phyloP scores from a whole-genome alignment of 2,888 invertebrate genomes.

The Epinotia ramella region DNA sequence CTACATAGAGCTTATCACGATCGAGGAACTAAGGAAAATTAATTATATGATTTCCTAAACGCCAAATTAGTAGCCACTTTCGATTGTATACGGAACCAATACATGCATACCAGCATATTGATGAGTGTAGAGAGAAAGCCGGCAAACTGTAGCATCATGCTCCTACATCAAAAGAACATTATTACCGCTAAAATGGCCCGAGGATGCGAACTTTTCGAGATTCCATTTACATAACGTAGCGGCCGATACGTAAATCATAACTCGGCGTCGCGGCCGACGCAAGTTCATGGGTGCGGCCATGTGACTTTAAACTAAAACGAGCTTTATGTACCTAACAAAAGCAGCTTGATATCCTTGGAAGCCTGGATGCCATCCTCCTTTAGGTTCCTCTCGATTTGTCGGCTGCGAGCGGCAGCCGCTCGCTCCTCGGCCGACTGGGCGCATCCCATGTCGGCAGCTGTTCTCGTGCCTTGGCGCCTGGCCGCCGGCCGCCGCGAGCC shows the following conservation, averaged over 20 bases:
- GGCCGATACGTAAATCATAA: slow-evolving; percentile 38
- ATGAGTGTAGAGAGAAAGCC: slow-evolving; percentile 75
- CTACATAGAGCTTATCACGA: neutral
- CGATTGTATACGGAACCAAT: slow-evolving; percentile 71
- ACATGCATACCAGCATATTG: slow-evolving; percentile 70
- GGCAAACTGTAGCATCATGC: slow-evolving; percentile 47
- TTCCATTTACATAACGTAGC: slow-evolving; percentile 41
- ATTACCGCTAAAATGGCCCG: slow-evolving; percentile 12
- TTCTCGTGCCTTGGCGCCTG: slow-evolving; percentile 80
- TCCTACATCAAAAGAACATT: slow-evolving; percentile 26
- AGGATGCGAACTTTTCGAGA: slow-evolving; percentile 42
- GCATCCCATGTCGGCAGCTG: slow-evolving; percentile 95
- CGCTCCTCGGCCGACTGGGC: slow-evolving; percentile 99
- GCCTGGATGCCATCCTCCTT: slow-evolving; percentile 99
- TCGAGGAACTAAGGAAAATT: neutral
- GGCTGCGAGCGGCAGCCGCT: slow-evolving; percentile 98
- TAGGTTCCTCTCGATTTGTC: slow-evolving; percentile 98
- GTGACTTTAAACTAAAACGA: slow-evolving; percentile 35
- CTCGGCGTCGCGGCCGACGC: slow-evolving; percentile 46
- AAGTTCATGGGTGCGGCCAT: slow-evolving; percentile 77
- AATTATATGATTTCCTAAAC: slow-evolving; percentile 54
- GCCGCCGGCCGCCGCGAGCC: slow-evolving; percentile 84
- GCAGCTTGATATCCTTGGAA: slow-evolving; percentile 99
- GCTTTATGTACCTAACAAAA: slow-evolving; percentile 93
- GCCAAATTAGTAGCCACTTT: slow-evolving; percentile 68